phyloP scores from a whole-genome alignment of 2,888 invertebrate genomes.

The Chrysolina americana region DNA sequence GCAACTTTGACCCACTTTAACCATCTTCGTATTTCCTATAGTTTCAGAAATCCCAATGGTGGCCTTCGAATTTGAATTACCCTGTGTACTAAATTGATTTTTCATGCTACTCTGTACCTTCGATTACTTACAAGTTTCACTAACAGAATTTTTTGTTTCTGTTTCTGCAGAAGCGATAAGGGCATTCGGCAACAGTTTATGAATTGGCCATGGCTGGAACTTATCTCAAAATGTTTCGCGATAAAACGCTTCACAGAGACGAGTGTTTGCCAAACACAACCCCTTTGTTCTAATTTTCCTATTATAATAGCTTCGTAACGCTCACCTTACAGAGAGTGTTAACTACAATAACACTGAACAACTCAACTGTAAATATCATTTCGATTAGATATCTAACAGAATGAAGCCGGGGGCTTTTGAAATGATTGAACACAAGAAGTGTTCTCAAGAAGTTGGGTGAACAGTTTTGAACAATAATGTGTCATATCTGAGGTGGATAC shows the following conservation, averaged over 20 bases:
- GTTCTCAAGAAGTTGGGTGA: background rate
- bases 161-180: no score
- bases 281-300: conserved; percentile 31
- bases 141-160: no score
- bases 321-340: conserved; percentile 18
- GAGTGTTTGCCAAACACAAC: conserved; percentile 36
- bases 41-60: no score
- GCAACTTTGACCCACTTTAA: no score
- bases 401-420: background rate
- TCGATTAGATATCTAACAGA: background rate
- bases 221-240: background rate
- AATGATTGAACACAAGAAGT: background rate
- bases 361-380: conserved; percentile 27
- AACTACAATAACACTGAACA: conserved; percentile 19
- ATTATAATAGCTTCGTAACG: conserved; percentile 31
- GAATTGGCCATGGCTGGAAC: background rate
- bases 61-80: no score
- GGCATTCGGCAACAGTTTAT: background rate
- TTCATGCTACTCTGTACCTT: no score
- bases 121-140: no score
- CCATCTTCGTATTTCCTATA: no score
- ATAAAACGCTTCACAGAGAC: conserved; percentile 19
- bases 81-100: no score
- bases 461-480: background rate
- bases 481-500: background rate